Base-by-base conservation (phyloP, 2,797 vertebrate species). In the Tarsius wallacei region DNA sequence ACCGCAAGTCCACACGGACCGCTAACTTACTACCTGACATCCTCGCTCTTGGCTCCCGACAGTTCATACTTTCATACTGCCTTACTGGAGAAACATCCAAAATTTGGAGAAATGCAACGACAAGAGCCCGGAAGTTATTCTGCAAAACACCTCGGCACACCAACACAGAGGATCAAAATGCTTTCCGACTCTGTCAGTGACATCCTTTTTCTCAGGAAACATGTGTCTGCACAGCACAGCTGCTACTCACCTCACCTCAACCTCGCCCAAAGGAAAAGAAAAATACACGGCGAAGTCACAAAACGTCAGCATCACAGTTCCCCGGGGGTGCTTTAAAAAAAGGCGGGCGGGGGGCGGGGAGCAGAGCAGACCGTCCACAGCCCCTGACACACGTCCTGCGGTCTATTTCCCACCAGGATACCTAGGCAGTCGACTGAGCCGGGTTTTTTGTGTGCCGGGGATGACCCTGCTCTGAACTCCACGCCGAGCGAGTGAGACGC, bases 391-490 rank as follows among this genome's bases (percentile, higher is more conserved):
- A 74, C 4, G 70, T 5, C 33, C 36, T 0, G 7, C 12, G 47
- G 55, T 47, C 51, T 12, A 8, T 22, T 91, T 53, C 61, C 49
- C 33, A 68, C 49, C 63, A 66, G 86, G 80, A 76, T 61, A 66
- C 16, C 57, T 5, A 31, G 22, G 19, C 85, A 70, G 93, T 36
- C 19, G 83, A 2, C 87, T 66, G 74, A n/a, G 59, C 51, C 9
- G 53, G 21, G 5, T 95, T 42, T 93, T 89, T 13, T 87, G 26
- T 77, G 81, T 77, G 96, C 42, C 42, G 97, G 96, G 96, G 98
- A 47, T 96, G 93, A 97, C 94, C 83, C 92, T 57, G 51, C 61
- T 91, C 90, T 98, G 98, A 98, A 97, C 96, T 83, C 97, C 10
- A 5, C 1, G 83, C 24, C 53, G 93, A 97, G 93, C 66, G 78